A percentile compares a stretch with the other conserved stretches of the same genome.
Evolutionary conservation across 2,113 vertebrate genomes (phyloP).

Genomic region (Trochalopteron elliotii): DNA sequence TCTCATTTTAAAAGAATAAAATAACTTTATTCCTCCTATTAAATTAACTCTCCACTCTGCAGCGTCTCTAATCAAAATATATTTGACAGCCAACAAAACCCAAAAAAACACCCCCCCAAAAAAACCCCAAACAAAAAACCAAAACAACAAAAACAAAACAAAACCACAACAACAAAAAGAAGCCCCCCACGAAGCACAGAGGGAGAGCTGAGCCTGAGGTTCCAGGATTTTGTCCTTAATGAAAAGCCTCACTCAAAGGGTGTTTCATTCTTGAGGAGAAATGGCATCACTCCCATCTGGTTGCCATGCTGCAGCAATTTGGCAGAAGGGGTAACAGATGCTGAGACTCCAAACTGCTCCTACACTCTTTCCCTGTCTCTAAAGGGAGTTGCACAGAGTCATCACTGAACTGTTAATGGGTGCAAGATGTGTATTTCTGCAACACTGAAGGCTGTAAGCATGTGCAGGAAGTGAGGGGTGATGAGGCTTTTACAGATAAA

Average conservation of each 20-base stretch:
- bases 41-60: not conserved
- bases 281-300: slow-evolving; percentile 33
- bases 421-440: slow-evolving; percentile 33
- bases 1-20: not conserved
- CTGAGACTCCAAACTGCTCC: slow-evolving; percentile 22
- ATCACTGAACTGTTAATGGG: not conserved
- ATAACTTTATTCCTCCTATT: not conserved
- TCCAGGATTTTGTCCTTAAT: not conserved
- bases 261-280: not conserved
- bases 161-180: not conserved
- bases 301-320: slow-evolving; percentile 30
- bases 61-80: not conserved
- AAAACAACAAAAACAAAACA: not conserved
- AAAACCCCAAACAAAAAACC: not conserved
- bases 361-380: not conserved
- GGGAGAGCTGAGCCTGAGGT: not conserved
- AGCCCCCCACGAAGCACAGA: not conserved
- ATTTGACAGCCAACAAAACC: not conserved
- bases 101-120: no score
- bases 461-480: slow-evolving; percentile 14
- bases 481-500: slow-evolving; percentile 2
- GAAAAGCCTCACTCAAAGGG: not conserved
- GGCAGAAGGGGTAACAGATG: slow-evolving; percentile 22
- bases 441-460: not conserved
- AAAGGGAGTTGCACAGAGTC: not conserved